Conservation (phyloP, 2,888 invertebrate species). For the Cataglyphis altisquamis region DNA sequence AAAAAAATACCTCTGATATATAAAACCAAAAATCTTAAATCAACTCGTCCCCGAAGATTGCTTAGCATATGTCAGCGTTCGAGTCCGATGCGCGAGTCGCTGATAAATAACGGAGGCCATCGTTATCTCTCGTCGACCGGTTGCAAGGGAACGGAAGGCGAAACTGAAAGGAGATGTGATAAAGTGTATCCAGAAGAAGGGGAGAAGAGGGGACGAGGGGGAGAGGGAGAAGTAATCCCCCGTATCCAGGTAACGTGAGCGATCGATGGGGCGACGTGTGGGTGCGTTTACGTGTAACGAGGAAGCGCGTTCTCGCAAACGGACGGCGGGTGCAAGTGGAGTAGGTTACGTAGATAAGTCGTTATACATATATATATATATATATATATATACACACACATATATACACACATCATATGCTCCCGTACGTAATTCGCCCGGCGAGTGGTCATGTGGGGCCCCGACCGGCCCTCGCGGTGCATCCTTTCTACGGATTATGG, state of each 20-base stretch:
- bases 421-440: slow-evolving; percentile 64
- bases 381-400: slow-evolving; percentile 57
- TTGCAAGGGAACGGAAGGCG: slow-evolving; percentile 37
- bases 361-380: slow-evolving; percentile 40
- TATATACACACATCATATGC: slow-evolving; percentile 60
- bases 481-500: slow-evolving; percentile 53
- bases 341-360: slow-evolving; percentile 84
- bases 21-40: neutral
- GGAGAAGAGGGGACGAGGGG: neutral
- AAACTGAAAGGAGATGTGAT: slow-evolving; percentile 52
- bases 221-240: neutral
- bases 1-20: neutral
- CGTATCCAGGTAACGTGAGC: slow-evolving; percentile 29
- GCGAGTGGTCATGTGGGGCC: slow-evolving; percentile 64
- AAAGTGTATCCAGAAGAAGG: slow-evolving; percentile 44
- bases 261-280: slow-evolving; percentile 69
- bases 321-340: slow-evolving; percentile 80
- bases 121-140: slow-evolving; percentile 25
- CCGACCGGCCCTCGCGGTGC: slow-evolving; percentile 12
- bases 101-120: slow-evolving; percentile 28
- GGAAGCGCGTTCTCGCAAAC: slow-evolving; percentile 82
- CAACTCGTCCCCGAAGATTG: neutral
- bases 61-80: neutral
- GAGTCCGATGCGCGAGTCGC: neutral
- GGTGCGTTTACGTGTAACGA: slow-evolving; percentile 77